Percentiles rank a stretch among this genome's conserved stretches.
phyloP scores from a whole-genome alignment of 2,888 invertebrate species.

The Cerastis leucographa region DNA sequence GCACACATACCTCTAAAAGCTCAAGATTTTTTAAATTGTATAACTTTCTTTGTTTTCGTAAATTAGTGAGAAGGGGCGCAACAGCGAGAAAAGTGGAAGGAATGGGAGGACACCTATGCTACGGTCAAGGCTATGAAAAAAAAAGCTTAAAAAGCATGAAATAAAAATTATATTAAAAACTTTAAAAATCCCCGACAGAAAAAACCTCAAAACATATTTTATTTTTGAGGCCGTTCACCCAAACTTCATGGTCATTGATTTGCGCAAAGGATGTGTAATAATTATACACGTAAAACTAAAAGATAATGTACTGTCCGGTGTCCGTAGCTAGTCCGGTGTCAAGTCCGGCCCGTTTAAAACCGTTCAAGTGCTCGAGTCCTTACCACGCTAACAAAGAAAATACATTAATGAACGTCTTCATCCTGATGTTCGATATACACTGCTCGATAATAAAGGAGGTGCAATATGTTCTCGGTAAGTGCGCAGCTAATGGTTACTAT shows the following conservation, averaged over 20 bases:
- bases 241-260: neutral
- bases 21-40: too few relatives aligned
- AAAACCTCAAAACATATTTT: too few relatives aligned
- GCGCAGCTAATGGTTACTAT: slow-evolving; percentile 57
- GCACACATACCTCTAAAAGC: too few relatives aligned
- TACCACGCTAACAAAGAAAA: slow-evolving; percentile 65
- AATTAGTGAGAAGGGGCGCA: too few relatives aligned
- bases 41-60: too few relatives aligned
- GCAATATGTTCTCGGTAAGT: slow-evolving; percentile 57
- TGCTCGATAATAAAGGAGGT: slow-evolving; percentile 55
- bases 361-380: slow-evolving; percentile 44
- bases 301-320: neutral
- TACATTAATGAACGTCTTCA: slow-evolving; percentile 55
- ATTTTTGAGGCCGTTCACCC: too few relatives aligned
- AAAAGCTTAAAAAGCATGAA: too few relatives aligned
- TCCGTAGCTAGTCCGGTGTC: neutral
- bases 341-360: neutral
- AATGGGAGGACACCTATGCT: too few relatives aligned
- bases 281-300: neutral
- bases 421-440: slow-evolving; percentile 46
- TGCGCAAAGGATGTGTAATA: neutral
- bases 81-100: too few relatives aligned
- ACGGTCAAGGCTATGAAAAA: too few relatives aligned
- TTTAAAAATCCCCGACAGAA: too few relatives aligned
- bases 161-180: too few relatives aligned